Conservation (phyloP, 1,140 invertebrate genomes). For the Ceratosolen fusciceps region DNA sequence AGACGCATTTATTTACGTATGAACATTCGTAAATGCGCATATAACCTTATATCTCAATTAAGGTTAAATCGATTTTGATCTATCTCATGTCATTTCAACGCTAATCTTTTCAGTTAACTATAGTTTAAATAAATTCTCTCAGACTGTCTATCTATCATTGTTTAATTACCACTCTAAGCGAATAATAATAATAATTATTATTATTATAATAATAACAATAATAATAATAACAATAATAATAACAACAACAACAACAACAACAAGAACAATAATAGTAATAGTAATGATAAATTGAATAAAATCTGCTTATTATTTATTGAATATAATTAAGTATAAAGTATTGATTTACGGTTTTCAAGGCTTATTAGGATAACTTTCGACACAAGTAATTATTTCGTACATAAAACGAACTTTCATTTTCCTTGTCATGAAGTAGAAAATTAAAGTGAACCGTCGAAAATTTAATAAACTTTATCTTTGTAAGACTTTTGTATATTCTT, state of each 20-base stretch:
- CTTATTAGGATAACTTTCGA: not conserved
- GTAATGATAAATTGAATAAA: too few species aligned
- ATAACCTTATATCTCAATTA: slow-evolving; percentile 4
- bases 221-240: not conserved
- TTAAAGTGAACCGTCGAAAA: not conserved
- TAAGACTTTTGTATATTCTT: too few species aligned
- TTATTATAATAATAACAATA: not conserved
- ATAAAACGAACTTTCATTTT: not conserved
- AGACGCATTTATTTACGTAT: not conserved
- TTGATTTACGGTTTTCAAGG: not conserved
- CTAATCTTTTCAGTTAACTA: not conserved
- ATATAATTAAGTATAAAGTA: not conserved
- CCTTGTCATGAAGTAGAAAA: not conserved
- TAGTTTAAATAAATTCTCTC: not conserved
- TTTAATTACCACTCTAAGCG: too few species aligned
- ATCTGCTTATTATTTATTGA: not conserved
- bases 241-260: too few species aligned
- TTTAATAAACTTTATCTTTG: too few species aligned
- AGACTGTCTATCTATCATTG: not conserved
- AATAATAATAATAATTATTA: not conserved
- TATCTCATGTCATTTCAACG: not conserved
- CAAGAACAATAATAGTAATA: too few species aligned
- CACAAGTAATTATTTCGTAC: not conserved
- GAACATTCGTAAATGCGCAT: not conserved
- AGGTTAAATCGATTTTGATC: slow-evolving; percentile 15